These are phyloP conservation scores for Oryzaephilus surinamensis DNA, from an alignment of 1,140 invertebrate genomes.

Conservation along the genomic window DNA sequence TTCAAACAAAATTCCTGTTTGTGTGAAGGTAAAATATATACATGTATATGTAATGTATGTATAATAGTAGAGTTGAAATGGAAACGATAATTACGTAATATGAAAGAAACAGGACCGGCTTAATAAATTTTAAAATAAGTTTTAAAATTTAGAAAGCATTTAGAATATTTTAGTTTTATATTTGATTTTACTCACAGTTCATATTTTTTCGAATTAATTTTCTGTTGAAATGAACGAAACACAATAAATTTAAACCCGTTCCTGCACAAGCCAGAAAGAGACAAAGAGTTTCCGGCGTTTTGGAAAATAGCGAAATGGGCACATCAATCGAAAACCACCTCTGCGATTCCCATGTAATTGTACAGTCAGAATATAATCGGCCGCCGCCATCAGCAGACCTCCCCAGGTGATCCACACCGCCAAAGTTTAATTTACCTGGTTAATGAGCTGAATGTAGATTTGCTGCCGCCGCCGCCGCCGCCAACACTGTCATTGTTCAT, in stretches of 20 bases:
- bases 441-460: constrained; percentile 33
- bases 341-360: constrained; percentile 22
- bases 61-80: too few relatives aligned
- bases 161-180: too few relatives aligned
- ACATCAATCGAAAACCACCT: constrained; percentile 16
- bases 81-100: too few relatives aligned
- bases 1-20: too few relatives aligned
- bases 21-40: constrained; percentile 15
- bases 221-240: too few relatives aligned
- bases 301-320: constrained; percentile 12
- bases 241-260: constrained; percentile 17
- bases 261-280: too few relatives aligned
- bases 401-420: constrained; percentile 31
- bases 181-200: too few relatives aligned
- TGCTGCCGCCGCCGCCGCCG: constrained; percentile 6
- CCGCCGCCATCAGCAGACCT: constrained; percentile 15
- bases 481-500: constrained; percentile 11
- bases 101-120: too few relatives aligned
- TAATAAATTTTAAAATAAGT: too few relatives aligned
- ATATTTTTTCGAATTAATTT: too few relatives aligned
- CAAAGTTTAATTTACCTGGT: constrained; percentile 34
- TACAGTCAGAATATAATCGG: constrained; percentile 19
- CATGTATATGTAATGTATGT: too few relatives aligned
- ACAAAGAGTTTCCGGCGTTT: constrained; percentile 15
- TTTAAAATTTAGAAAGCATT: too few relatives aligned